Evolutionary conservation across 2,113 vertebrate genomes (phyloP).

Genomic region (Mobula hypostoma): DNA sequence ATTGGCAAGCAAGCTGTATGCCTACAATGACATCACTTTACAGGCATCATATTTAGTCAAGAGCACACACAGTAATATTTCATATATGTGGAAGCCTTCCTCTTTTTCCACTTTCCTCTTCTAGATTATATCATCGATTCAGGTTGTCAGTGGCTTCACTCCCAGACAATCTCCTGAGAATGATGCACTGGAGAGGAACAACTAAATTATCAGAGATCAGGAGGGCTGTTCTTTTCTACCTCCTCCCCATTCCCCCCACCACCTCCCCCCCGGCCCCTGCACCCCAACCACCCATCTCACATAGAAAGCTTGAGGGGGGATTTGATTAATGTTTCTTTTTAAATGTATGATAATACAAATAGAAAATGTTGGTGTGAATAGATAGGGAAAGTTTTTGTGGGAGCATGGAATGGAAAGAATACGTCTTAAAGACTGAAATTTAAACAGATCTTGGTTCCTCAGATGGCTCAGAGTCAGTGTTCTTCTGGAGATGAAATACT

Average conservation of each 20-base stretch:
- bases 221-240: too few relatives aligned
- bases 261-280: too few relatives aligned
- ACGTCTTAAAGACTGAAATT: not conserved
- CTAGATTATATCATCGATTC: not conserved
- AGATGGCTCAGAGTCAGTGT: not conserved
- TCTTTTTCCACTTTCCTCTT: not conserved
- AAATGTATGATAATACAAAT: not conserved
- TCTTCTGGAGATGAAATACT: not conserved
- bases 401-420: not conserved
- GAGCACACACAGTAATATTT: not conserved
- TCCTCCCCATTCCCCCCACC: too few relatives aligned
- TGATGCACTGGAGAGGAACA: not conserved
- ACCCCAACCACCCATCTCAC: too few relatives aligned
- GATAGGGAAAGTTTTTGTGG: not conserved
- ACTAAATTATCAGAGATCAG: not conserved
- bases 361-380: not conserved
- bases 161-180: not conserved
- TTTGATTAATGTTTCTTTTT: not conserved
- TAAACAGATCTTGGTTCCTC: not conserved
- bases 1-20: not conserved
- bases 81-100: too few relatives aligned
- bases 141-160: not conserved
- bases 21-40: not conserved
- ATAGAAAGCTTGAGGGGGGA: not conserved
- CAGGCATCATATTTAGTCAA: not conserved